Percentiles rank a stretch among this genome's conserved stretches.
These are phyloP conservation scores for Paramuricea clavata DNA, from an alignment of 92 coral and sea anemone species.

Conservation along the genomic window DNA sequence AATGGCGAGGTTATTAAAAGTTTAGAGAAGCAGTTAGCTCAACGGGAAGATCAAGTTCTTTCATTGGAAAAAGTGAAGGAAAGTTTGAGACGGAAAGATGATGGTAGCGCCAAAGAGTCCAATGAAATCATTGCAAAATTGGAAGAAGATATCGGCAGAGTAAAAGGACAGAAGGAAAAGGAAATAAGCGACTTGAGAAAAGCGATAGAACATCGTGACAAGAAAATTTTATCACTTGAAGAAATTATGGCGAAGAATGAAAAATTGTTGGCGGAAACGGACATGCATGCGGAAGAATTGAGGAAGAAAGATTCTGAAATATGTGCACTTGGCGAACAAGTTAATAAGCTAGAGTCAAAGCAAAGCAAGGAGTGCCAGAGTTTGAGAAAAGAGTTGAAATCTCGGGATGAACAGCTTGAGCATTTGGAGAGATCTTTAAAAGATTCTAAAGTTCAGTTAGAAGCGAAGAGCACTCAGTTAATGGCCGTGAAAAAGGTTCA, in stretches of 20 bases:
- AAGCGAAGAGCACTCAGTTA: slow-evolving; percentile 27
- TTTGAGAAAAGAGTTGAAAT: background rate
- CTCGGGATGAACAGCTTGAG: background rate
- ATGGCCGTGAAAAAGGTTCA: slow-evolving; percentile 34
- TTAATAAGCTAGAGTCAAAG: background rate
- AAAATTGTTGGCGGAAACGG: background rate
- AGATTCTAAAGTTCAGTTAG: slow-evolving; percentile 32
- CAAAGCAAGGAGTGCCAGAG: background rate
- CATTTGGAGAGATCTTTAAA: background rate
- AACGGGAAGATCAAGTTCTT: slow-evolving; percentile 21
- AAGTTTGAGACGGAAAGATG: slow-evolving; percentile 11
- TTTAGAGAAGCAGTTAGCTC: slow-evolving; percentile 30
- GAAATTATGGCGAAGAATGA: background rate
- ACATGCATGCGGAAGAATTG: background rate
- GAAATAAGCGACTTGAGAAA: slow-evolving; percentile 39
- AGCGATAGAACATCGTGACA: slow-evolving; percentile 7
- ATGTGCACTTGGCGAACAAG: background rate
- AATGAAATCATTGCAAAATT: slow-evolving; percentile 7
- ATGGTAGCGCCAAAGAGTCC: background rate
- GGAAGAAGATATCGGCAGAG: slow-evolving; percentile 27
- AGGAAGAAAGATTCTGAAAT: background rate
- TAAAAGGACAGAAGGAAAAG: slow-evolving; percentile 40
- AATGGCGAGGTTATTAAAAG: slow-evolving; percentile 24
- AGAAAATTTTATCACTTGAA: background rate
- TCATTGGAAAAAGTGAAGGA: slow-evolving; percentile 18